These are phyloP conservation scores for Oncorhynchus kisutch DNA, from an alignment of 2,113 vertebrate species.

Conservation along the genomic window DNA sequence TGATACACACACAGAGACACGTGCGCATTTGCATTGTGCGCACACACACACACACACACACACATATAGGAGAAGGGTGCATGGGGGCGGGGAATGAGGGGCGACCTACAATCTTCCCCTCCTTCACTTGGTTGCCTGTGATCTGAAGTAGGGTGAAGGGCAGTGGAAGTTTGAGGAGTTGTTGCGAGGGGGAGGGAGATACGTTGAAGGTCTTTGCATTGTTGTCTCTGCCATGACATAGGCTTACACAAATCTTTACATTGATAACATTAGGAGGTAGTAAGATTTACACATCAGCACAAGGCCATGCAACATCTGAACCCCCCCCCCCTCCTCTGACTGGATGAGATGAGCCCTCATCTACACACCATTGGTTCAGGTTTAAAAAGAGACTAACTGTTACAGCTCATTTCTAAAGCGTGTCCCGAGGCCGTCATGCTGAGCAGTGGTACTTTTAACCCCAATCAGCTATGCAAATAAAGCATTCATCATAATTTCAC, in stretches of 20 bases:
- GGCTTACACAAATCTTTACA: too few species aligned
- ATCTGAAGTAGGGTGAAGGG: neutral
- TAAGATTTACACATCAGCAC: too few species aligned
- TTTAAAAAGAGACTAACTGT: too few species aligned
- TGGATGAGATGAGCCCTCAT: too few species aligned
- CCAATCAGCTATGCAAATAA: conserved; percentile 1
- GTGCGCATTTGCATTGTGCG: neutral
- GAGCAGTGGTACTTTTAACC: neutral
- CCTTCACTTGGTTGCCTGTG: neutral
- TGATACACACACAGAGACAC: neutral
- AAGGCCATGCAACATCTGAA: too few species aligned
- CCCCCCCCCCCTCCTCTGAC: too few species aligned
- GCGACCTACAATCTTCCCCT: neutral
- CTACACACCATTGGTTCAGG: too few species aligned
- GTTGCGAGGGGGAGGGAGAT: neutral
- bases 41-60: too few species aligned
- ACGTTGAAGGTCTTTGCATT: neutral
- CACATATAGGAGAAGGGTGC: too few species aligned
- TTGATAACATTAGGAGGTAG: too few species aligned
- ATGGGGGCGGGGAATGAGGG: neutral
- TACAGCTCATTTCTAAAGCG: neutral
- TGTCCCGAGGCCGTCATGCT: neutral
- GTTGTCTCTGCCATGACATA: too few species aligned
- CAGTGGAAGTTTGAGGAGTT: neutral
- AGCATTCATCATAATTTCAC: neutral